Evolutionary conservation across 23 tunicate species (phyloP), one percentile per base, ranked within the genome.

Genomic region (Aplidium turbinatum): DNA sequence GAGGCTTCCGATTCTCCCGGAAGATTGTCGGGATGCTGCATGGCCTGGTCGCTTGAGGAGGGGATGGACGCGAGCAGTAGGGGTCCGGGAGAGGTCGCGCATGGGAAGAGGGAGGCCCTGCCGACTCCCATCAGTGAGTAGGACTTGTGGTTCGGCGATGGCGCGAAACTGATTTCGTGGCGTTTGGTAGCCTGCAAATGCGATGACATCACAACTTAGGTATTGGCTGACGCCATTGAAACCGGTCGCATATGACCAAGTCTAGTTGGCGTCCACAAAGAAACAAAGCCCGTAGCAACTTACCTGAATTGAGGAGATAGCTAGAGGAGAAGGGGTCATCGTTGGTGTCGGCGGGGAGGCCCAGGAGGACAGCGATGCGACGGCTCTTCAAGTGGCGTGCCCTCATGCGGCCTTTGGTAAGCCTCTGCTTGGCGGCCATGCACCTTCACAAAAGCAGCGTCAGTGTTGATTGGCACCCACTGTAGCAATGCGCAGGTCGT

Each of bases 391-490:
- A 56, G 62, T 80, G 84, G 3, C 98, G 82, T 22, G 98, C 98
- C 27, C 98, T 32, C 74, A 85, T 57, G 13, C 98, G 62, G 34
- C 98, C 98, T 70, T 93, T 93, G 0, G 93, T 81, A 9, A 93
- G 75, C 33, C 98, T 75, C 47, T 93, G 98, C 67, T 86, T 93
- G 38, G 98, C 98, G 16, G 98, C 93, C 93, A 93, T 85, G 33
- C 93, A 93, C 65, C 98, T 84, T 46, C 5, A 52, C 42, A 45
- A 69, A 47, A 13, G 13, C 16, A 11, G 16, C 50, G 50, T 42
- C 50, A 9, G 13, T 9, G 16, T 42, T 42, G 11, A 11, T 9
- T 11, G 50, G 16, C 50, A 9, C 16, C 13, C 16, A 42, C 16
- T 16, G 16, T 9, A 9, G 50, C 50, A 16, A 9, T 42, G 50